These are phyloP conservation scores for Synergus gifuensis DNA, from an alignment of 2,888 invertebrate genomes.

Conservation along the genomic window DNA sequence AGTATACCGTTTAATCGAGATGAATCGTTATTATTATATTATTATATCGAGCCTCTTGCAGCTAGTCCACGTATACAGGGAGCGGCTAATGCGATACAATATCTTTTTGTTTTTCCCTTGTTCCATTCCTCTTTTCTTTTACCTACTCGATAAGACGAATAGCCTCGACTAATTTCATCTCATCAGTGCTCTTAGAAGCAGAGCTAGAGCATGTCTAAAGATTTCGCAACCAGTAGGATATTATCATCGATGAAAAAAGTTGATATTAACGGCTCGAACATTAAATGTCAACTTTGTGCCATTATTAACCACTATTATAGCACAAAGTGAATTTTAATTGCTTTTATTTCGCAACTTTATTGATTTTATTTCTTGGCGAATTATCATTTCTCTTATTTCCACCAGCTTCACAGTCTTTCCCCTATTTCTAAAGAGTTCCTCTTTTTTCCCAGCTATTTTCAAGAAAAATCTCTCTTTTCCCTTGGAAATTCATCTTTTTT, in stretches of 20 bases:
- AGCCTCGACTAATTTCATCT: slow-evolving; percentile 16
- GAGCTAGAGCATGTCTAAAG: neutral
- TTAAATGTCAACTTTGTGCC: neutral
- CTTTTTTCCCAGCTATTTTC: neutral
- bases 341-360: neutral
- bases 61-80: slow-evolving; percentile 14
- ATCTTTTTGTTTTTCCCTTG: slow-evolving; percentile 30
- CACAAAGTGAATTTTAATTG: neutral
- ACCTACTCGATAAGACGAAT: slow-evolving; percentile 4
- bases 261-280: neutral
- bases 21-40: slow-evolving; percentile 20
- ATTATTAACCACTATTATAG: neutral
- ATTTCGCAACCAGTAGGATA: slow-evolving; percentile 11
- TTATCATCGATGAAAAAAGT: neutral
- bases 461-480: neutral
- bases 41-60: slow-evolving; percentile 22
- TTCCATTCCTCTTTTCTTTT: slow-evolving; percentile 20
- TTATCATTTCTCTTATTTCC: neutral
- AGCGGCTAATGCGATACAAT: slow-evolving; percentile 28
- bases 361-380: neutral
- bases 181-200: neutral
- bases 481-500: neutral
- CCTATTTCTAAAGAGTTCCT: no score
- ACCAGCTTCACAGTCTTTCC: no score
- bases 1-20: slow-evolving; percentile 21